phyloP scores from a whole-genome alignment of 2,113 vertebrate genomes.

The Pachypanchax playfairii region DNA sequence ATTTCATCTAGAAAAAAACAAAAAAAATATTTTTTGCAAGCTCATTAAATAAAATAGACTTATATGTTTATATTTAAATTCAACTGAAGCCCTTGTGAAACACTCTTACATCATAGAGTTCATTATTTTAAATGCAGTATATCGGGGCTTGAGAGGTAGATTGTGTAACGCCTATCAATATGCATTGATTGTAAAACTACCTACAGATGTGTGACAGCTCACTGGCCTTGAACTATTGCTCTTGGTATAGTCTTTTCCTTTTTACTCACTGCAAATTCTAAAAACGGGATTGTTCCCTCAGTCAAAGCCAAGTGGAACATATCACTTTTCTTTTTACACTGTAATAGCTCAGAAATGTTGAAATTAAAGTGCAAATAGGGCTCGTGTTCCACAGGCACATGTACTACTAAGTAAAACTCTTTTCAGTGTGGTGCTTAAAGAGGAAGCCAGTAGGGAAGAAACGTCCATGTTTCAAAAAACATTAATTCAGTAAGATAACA shows the following conservation, averaged over 20 bases:
- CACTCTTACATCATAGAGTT: conserved; percentile 9
- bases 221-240: conserved; percentile 23
- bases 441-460: conserved; percentile 30
- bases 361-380: conserved; percentile 36
- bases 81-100: neutral
- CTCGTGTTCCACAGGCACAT: conserved; percentile 12
- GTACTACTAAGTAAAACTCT: conserved; percentile 29
- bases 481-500: conserved; percentile 37
- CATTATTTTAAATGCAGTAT: conserved; percentile 32
- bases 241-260: conserved; percentile 18
- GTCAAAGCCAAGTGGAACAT: conserved; percentile 13
- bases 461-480: conserved; percentile 28
- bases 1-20: neutral
- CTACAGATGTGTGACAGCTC: conserved; percentile 37
- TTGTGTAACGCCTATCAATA: conserved; percentile 37
- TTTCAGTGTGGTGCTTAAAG: conserved; percentile 32
- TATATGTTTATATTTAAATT: too few relatives aligned
- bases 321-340: conserved; percentile 11
- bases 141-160: conserved; percentile 27
- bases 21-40: too few relatives aligned
- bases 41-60: too few relatives aligned
- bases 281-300: conserved; percentile 25
- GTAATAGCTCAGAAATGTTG: conserved; percentile 3
- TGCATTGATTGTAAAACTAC: conserved; percentile 46
- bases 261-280: conserved; percentile 22